These are phyloP conservation scores for Triops longicaudatus DNA, from an alignment of 1,140 invertebrate genomes.

Conservation along the genomic window DNA sequence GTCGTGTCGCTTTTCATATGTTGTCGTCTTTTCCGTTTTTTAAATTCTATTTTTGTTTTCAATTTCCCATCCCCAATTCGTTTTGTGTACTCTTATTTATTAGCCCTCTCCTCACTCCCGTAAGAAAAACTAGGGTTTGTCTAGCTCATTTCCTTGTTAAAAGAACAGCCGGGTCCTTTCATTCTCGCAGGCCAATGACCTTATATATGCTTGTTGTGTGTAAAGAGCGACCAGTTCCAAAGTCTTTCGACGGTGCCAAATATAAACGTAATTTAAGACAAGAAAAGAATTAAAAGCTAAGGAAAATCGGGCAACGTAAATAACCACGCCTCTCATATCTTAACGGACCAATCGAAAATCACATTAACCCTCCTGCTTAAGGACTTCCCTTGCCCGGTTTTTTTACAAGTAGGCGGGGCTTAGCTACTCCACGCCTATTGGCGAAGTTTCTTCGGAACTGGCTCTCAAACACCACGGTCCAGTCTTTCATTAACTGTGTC, in stretches of 20 bases:
- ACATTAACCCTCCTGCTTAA: background rate
- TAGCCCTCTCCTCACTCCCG: background rate
- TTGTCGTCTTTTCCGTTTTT: conserved; percentile 18
- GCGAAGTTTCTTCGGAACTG: background rate
- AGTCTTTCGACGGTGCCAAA: background rate
- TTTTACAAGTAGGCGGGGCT: background rate
- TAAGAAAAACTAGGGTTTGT: background rate
- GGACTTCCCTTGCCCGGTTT: background rate
- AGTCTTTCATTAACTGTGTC: background rate
- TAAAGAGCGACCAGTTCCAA: background rate
- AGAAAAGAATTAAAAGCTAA: background rate
- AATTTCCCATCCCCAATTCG: background rate
- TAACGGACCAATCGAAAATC: background rate
- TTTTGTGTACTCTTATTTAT: background rate
- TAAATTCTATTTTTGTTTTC: background rate
- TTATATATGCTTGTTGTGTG: conserved; percentile 5
- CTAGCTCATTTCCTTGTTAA: conserved; percentile 8
- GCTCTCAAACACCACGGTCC: background rate
- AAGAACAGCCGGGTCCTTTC: conserved; percentile 1
- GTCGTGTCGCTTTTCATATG: conserved; percentile 16
- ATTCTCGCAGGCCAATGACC: conserved; percentile 3
- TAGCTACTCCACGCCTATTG: background rate
- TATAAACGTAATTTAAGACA: background rate
- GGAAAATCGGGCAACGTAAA: background rate
- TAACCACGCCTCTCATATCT: background rate